A percentile compares a stretch with the other conserved stretches of the same genome.
Evolutionary conservation across 2,797 vertebrate species (phyloP).

Genomic region (Melanotaenia maccullochi): DNA sequence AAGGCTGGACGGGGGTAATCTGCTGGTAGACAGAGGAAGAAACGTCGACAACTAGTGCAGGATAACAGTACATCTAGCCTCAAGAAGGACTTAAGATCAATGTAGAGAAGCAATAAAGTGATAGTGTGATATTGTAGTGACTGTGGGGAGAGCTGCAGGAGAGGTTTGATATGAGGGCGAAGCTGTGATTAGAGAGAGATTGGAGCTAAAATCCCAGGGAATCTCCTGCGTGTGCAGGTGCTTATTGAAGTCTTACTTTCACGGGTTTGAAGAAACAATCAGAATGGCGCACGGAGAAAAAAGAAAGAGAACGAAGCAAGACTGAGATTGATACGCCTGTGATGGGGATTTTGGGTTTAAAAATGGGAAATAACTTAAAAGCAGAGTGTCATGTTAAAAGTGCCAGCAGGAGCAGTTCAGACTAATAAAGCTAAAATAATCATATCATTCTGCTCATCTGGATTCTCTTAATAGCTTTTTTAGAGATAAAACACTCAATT

Average conservation of each 20-base stretch:
- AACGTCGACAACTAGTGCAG: slow-evolving; percentile 46
- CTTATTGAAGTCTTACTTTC: slow-evolving; percentile 69
- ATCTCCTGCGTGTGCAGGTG: slow-evolving; percentile 48
- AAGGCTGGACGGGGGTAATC: slow-evolving; percentile 50
- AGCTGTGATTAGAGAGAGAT: slow-evolving; percentile 74
- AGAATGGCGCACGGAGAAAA: slow-evolving; percentile 28
- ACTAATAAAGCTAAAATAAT: slow-evolving; percentile 41
- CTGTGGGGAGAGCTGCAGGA: slow-evolving; percentile 34
- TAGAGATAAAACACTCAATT: background rate
- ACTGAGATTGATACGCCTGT: slow-evolving; percentile 43
- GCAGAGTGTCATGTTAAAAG: slow-evolving; percentile 8
- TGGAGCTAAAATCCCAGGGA: slow-evolving; percentile 64
- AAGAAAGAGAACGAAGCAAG: slow-evolving; percentile 14
- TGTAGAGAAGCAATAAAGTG: slow-evolving; percentile 57
- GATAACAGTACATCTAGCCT: slow-evolving; percentile 63
- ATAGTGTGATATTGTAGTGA: slow-evolving; percentile 50
- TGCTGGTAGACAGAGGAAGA: slow-evolving; percentile 58
- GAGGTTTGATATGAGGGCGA: slow-evolving; percentile 49
- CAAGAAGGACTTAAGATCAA: slow-evolving; percentile 59
- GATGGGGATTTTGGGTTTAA: slow-evolving; percentile 34
- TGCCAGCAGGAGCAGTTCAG: slow-evolving; percentile 18
- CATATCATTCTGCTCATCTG: slow-evolving; percentile 24
- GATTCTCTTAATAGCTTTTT: slow-evolving; percentile 22
- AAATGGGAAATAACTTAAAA: slow-evolving; percentile 24
- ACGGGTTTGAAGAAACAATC: slow-evolving; percentile 63